phyloP scores from a whole-genome alignment of 1,140 invertebrate species.

The Leptinotarsa lineolata region DNA sequence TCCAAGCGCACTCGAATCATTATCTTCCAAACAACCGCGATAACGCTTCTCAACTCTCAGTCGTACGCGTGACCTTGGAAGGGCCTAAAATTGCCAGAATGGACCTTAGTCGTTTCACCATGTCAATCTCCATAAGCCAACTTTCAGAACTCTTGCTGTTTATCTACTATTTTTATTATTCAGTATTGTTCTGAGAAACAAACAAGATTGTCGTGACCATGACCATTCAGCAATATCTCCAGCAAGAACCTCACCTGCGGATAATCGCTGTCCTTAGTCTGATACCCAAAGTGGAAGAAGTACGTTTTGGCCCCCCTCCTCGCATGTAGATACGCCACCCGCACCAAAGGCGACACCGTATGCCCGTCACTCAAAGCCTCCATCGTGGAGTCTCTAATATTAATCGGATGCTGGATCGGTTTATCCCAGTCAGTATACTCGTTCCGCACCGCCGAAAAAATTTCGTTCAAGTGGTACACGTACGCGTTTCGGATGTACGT shows the following conservation, averaged over 20 bases:
- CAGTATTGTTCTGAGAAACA: too few relatives aligned
- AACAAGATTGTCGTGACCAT: too few relatives aligned
- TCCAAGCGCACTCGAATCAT: too few relatives aligned
- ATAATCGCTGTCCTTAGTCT: conserved; percentile 74
- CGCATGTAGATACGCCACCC: conserved; percentile 72
- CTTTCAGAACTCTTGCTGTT: too few relatives aligned
- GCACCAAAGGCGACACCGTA: conserved; percentile 72
- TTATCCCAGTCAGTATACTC: conserved; percentile 94
- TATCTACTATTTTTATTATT: too few relatives aligned
- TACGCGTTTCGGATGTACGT: conserved; percentile 88
- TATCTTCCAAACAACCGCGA: too few relatives aligned
- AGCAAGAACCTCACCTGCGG: conserved; percentile 63
- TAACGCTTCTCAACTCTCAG: too few relatives aligned
- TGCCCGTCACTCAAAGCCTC: conserved; percentile 86
- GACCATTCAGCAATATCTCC: too few relatives aligned
- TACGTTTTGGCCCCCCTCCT: conserved; percentile 70
- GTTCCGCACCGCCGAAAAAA: conserved; percentile 86
- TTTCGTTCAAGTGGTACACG: conserved; percentile 88
- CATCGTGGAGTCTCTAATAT: conserved; percentile 82
- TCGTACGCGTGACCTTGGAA: too few relatives aligned
- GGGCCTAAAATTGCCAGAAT: too few relatives aligned
- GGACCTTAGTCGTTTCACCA: too few relatives aligned
- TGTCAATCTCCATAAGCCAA: too few relatives aligned
- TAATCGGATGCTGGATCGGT: conserved; percentile 81
- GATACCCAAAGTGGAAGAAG: conserved; percentile 82